A percentile compares a stretch with the other conserved stretches of the same genome.
Conservation (phyloP, 92 coral and sea anemone species). For the Porites cylindrica region DNA sequence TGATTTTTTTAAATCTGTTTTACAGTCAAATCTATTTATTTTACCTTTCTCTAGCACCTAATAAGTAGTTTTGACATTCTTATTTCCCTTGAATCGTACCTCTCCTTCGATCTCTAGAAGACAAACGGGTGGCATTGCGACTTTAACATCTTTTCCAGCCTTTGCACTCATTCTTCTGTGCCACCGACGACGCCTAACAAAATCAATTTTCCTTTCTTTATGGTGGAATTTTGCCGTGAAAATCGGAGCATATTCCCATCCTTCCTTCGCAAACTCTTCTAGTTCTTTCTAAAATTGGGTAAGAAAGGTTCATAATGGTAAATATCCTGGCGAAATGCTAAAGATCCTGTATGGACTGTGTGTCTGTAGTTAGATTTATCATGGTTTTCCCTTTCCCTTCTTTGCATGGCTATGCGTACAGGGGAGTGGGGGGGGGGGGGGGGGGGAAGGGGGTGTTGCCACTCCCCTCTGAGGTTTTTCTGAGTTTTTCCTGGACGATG, state of each 20-base stretch:
- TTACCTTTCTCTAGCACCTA: too few relatives aligned
- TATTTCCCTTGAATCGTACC: conserved; percentile 33
- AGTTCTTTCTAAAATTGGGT: conserved; percentile 65
- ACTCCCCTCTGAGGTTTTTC: too few relatives aligned
- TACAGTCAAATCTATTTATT: too few relatives aligned
- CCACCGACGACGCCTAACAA: conserved; percentile 95
- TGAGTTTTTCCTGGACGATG: too few relatives aligned
- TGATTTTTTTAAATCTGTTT: too few relatives aligned
- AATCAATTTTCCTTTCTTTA: conserved; percentile 91
- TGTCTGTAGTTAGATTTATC: too few relatives aligned
- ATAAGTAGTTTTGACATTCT: too few relatives aligned
- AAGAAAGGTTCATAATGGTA: neutral
- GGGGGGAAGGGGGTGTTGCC: too few relatives aligned
- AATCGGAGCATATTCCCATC: conserved; percentile 95
- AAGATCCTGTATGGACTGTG: neutral
- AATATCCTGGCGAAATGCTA: neutral
- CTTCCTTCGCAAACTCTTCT: conserved; percentile 88
- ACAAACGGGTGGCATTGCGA: conserved; percentile 84
- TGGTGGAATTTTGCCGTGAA: conserved; percentile 91
- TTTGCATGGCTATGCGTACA: too few relatives aligned
- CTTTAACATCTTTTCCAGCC: conserved; percentile 57
- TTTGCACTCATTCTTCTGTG: conserved; percentile 79
- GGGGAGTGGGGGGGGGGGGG: too few relatives aligned
- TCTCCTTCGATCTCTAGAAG: conserved; percentile 85
- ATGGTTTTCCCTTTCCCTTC: too few relatives aligned